Percentiles rank a stretch among this genome's conserved stretches.
These are phyloP conservation scores for Drosophila mimica DNA, from an alignment of 2,888 invertebrate species.

Conservation along the genomic window DNA sequence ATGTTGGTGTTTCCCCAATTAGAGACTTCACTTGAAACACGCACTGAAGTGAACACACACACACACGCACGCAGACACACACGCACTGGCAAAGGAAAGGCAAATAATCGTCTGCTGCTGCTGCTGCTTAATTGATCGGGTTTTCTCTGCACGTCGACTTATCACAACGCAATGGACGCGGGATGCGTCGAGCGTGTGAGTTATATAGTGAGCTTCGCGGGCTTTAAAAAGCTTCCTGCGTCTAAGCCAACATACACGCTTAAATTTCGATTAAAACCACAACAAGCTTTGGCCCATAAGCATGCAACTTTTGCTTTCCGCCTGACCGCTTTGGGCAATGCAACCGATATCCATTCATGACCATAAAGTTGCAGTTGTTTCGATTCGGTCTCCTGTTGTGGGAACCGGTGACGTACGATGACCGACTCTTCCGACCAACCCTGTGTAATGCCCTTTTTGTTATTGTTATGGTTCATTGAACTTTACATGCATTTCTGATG, in stretches of 20 bases:
- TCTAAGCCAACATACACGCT: neutral
- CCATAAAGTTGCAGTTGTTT: constrained; percentile 25
- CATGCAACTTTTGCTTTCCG: constrained; percentile 67
- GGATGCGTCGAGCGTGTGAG: constrained; percentile 59
- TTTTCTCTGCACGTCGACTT: constrained; percentile 61
- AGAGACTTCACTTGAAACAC: constrained; percentile 13
- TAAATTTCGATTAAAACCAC: constrained; percentile 20
- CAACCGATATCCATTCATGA: constrained; percentile 41
- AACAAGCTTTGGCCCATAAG: constrained; percentile 69
- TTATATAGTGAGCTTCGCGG: constrained; percentile 69
- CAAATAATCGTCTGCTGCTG: neutral
- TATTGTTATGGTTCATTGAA: constrained; percentile 62
- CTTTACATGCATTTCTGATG: constrained; percentile 22
- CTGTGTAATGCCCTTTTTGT: constrained; percentile 60
- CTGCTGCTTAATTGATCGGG: constrained; percentile 21
- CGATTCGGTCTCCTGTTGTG: constrained; percentile 9
- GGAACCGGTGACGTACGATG: constrained; percentile 30
- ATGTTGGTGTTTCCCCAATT: constrained; percentile 25
- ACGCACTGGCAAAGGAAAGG: constrained; percentile 11
- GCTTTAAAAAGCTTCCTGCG: constrained; percentile 44
- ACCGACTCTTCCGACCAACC: constrained; percentile 47
- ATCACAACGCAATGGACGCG: constrained; percentile 65
- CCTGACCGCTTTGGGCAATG: constrained; percentile 55
- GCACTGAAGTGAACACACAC: constrained; percentile 6
- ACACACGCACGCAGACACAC: constrained; percentile 14